phyloP scores from a whole-genome alignment of 2,888 invertebrate species.

The Gerris lacustris region DNA sequence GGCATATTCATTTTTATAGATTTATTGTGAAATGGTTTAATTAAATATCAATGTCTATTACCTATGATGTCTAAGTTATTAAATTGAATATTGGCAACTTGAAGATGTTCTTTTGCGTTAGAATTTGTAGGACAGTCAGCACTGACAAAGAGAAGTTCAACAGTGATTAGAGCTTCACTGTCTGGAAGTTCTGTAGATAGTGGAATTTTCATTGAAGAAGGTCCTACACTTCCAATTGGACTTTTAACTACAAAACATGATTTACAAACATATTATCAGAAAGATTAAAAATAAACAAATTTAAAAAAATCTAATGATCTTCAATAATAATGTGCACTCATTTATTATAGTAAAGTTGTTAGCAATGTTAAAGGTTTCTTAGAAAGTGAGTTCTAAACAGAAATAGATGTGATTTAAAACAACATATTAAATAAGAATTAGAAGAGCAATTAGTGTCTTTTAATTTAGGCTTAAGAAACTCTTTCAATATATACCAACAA shows the following conservation, averaged over 20 bases:
- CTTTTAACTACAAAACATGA: neutral
- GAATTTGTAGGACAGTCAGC: conserved; percentile 41
- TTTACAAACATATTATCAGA: neutral
- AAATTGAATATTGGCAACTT: conserved; percentile 78
- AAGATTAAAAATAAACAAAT: neutral
- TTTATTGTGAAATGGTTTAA: too few species aligned
- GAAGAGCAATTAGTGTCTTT: too few species aligned
- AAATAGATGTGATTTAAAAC: too few species aligned
- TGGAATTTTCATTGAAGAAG: conserved; percentile 20
- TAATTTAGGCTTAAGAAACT: too few species aligned
- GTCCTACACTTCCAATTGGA: conserved; percentile 7
- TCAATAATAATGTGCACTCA: too few species aligned
- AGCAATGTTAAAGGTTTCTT: too few species aligned
- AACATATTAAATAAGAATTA: too few species aligned
- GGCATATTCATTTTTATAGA: conserved; percentile 18
- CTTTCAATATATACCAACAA: too few species aligned
- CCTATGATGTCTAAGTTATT: conserved; percentile 91
- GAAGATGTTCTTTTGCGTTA: conserved; percentile 41
- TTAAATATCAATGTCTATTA: conserved; percentile 34
- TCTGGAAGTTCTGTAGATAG: conserved; percentile 21
- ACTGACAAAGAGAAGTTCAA: conserved; percentile 66
- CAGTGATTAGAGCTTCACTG: conserved; percentile 56
- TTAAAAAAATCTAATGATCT: conserved; percentile 8
- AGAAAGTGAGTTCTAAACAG: too few species aligned
- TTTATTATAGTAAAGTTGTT: too few species aligned